phyloP scores from a whole-genome alignment of 2,113 vertebrate genomes.

The Tetrax tetrax region DNA sequence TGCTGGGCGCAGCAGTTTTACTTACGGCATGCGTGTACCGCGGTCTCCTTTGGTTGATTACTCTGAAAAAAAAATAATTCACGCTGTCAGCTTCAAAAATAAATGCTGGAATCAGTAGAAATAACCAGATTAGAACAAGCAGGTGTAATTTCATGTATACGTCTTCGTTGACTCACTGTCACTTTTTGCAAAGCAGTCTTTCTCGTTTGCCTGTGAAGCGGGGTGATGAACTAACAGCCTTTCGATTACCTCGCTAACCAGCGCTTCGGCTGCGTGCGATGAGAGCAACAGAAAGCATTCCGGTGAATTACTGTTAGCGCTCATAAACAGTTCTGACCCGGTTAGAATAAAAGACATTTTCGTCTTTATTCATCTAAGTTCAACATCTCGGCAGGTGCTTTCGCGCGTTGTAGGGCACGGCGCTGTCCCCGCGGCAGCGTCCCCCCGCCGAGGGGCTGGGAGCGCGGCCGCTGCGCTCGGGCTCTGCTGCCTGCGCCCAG shows the following conservation, averaged over 20 bases:
- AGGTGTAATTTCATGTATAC: background rate
- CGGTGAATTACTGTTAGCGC: background rate
- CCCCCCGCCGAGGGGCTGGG: background rate
- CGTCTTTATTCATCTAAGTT: background rate
- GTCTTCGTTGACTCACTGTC: background rate
- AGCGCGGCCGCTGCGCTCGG: background rate
- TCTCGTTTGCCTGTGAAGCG: background rate
- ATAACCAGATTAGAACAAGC: background rate
- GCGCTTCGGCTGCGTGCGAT: background rate
- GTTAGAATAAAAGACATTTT: background rate
- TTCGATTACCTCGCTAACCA: background rate
- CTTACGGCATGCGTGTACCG: background rate
- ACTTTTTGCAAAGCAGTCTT: background rate
- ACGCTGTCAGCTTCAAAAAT: background rate
- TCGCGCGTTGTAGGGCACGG: background rate
- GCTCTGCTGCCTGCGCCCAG: background rate
- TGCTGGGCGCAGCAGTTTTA: constrained; percentile 37
- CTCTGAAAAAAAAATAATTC: background rate
- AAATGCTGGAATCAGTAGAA: background rate
- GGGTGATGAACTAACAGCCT: background rate
- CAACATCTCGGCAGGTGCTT: background rate
- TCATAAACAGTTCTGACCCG: background rate
- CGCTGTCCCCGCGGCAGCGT: background rate
- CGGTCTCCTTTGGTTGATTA: background rate
- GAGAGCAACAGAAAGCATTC: background rate